phyloP scores from a whole-genome alignment of 2,113 vertebrate genomes.

The Antechinus flavipes region DNA sequence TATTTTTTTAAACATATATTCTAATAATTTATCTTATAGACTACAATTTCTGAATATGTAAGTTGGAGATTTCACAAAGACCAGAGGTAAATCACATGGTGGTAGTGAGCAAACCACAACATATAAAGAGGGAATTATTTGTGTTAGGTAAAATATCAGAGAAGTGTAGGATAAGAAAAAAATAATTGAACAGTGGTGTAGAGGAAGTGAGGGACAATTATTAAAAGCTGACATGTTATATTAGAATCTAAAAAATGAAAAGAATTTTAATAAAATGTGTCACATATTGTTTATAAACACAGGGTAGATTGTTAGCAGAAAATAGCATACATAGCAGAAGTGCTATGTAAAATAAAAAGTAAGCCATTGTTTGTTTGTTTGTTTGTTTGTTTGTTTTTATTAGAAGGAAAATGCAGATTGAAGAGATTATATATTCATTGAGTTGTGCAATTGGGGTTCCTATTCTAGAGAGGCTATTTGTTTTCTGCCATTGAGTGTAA shows the following conservation, averaged over 20 bases:
- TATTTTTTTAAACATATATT: background rate
- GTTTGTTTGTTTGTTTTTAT: too few species aligned
- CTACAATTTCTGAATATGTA: background rate
- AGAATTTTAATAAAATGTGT: background rate
- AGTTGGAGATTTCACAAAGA: background rate
- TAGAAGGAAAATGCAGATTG: background rate
- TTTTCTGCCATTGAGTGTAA: background rate
- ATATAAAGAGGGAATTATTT: background rate
- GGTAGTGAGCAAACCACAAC: background rate
- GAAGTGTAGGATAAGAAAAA: background rate
- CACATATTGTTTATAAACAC: background rate
- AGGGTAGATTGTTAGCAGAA: background rate
- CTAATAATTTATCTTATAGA: background rate
- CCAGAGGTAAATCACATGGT: background rate
- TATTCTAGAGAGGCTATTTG: background rate
- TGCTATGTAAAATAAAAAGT: background rate
- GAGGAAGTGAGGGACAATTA: background rate
- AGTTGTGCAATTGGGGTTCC: background rate
- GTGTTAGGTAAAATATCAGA: background rate
- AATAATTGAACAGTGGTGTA: background rate
- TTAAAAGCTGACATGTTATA: background rate
- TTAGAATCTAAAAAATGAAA: background rate
- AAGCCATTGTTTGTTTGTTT: background rate
- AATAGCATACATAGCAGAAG: background rate
- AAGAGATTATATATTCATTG: background rate